Percentiles rank a stretch among this genome's conserved stretches.
Evolutionary conservation across 2,888 invertebrate species (phyloP).

Genomic region (Micoletzkya japonica): DNA sequence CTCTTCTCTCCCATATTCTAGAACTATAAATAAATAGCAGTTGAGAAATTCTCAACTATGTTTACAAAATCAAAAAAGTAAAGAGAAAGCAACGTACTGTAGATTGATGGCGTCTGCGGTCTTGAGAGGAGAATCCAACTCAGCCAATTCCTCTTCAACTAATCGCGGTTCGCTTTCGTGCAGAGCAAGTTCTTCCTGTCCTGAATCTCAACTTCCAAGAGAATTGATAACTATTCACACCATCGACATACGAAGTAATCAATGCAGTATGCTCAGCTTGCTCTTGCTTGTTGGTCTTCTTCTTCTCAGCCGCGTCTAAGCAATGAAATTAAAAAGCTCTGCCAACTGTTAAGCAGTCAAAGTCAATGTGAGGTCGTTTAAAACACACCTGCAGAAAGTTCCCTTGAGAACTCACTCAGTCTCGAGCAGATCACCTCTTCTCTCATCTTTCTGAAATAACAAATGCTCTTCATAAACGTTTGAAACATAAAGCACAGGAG

Average conservation of each 20-base stretch:
- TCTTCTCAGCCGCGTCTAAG: neutral
- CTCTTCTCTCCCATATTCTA: too few species aligned
- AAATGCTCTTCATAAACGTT: too few species aligned
- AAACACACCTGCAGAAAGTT: too few species aligned
- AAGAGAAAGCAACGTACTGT: neutral
- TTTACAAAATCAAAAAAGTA: too few species aligned
- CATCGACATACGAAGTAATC: neutral
- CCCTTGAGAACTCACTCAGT: too few species aligned
- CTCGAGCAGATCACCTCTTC: too few species aligned
- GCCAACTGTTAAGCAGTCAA: neutral
- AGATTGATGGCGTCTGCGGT: conserved; percentile 16
- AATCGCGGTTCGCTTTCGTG: conserved; percentile 2
- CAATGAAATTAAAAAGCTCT: neutral
- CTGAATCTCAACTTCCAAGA: neutral
- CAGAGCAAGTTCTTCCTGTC: neutral
- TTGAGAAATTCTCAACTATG: too few species aligned
- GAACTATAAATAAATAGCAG: too few species aligned
- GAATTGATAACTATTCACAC: neutral
- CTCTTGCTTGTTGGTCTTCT: neutral
- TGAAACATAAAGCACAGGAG: too few species aligned
- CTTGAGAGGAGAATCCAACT: conserved; percentile 5
- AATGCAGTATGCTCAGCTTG: neutral
- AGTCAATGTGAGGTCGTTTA: too few species aligned
- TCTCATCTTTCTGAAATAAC: too few species aligned
- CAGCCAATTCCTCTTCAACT: conserved; percentile 5